These are phyloP conservation scores for Drosophila sechellia DNA, from an alignment of 1,140 invertebrate genomes.

Conservation along the genomic window DNA sequence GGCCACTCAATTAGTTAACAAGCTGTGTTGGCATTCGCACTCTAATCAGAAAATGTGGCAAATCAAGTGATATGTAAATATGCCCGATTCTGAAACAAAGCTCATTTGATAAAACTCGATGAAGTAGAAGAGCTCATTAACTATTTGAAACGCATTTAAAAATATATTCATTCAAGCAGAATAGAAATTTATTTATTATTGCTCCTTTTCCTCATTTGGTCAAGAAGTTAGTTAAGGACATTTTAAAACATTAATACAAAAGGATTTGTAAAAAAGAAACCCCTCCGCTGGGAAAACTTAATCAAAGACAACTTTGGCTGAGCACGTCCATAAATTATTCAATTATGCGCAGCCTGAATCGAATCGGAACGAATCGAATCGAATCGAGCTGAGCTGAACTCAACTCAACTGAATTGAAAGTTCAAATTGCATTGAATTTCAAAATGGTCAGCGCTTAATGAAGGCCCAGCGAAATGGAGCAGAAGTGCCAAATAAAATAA, in stretches of 20 bases:
- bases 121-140: background rate
- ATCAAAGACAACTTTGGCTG: conserved; percentile 66
- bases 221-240: background rate
- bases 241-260: conserved; percentile 7
- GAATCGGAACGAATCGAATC: conserved; percentile 35
- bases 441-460: conserved; percentile 77
- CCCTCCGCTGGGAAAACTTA: conserved; percentile 39
- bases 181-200: background rate
- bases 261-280: conserved; percentile 15
- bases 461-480: conserved; percentile 68
- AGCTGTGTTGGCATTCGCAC: conserved; percentile 54
- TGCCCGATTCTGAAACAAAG: background rate
- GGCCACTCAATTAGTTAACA: conserved; percentile 72
- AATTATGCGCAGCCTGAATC: conserved; percentile 69
- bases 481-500: conserved; percentile 42
- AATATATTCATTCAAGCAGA: conserved; percentile 31
- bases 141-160: too few species aligned
- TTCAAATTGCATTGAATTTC: conserved; percentile 81
- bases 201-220: too few species aligned
- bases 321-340: conserved; percentile 72
- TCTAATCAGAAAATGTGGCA: conserved; percentile 55
- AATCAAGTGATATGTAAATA: conserved; percentile 73
- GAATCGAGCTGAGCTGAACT: conserved; percentile 38
- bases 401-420: conserved; percentile 53
- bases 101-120: conserved; percentile 49